These are phyloP conservation scores for Rhynchonycteris naso DNA, from an alignment of 2,797 vertebrate genomes.

Conservation along the genomic window DNA sequence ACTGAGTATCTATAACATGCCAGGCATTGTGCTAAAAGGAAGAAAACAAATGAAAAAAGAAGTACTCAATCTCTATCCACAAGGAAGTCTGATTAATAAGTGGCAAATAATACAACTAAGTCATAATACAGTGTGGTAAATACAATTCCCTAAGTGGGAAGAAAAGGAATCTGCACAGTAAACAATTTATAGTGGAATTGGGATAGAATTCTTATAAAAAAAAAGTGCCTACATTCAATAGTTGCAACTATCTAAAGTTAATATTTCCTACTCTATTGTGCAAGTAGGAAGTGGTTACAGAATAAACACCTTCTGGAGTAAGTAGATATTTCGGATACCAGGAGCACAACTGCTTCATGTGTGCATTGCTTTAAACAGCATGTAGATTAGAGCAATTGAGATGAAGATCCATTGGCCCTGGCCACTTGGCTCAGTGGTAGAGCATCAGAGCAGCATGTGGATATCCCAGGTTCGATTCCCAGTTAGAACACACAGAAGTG, in stretches of 20 bases:
- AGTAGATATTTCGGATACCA: background rate
- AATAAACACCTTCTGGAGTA: background rate
- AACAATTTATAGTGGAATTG: background rate
- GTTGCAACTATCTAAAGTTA: conserved; percentile 32
- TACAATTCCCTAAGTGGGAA: background rate
- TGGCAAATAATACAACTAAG: background rate
- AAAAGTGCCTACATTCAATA: background rate
- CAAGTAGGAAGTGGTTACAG: background rate
- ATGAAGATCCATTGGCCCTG: background rate
- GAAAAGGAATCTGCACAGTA: background rate
- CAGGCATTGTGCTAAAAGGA: background rate
- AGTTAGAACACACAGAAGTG: no score
- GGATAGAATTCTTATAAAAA: background rate
- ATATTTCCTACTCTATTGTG: background rate
- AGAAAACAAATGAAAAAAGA: background rate
- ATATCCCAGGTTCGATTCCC: no score
- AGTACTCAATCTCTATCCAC: background rate
- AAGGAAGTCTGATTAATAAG: background rate
- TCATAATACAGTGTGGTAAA: background rate
- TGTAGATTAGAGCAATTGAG: background rate
- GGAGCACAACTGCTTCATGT: background rate
- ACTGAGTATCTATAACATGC: background rate
- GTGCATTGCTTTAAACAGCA: background rate
- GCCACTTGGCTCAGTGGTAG: no score
- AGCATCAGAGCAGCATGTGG: no score